Conservation (phyloP, 2,888 invertebrate genomes). For the Clusia tigrina region DNA sequence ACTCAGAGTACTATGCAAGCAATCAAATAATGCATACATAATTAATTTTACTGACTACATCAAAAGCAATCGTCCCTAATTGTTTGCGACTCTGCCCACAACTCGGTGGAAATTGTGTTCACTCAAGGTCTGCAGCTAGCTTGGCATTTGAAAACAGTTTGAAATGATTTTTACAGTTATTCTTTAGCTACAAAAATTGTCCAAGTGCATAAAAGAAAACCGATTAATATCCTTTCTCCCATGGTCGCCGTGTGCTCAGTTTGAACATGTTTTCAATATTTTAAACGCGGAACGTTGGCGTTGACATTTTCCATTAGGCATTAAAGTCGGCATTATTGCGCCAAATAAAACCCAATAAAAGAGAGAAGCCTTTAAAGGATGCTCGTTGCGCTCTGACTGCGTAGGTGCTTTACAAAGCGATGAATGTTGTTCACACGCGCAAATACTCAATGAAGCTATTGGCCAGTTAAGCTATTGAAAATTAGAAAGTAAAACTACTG, state of each 20-base stretch:
- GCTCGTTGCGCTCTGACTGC: neutral
- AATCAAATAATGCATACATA: no score
- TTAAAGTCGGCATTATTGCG: constrained; percentile 9
- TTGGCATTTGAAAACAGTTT: no score
- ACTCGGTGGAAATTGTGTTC: no score
- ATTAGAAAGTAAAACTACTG: constrained; percentile 6
- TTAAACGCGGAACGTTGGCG: constrained; percentile 17
- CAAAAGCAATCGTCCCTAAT: no score
- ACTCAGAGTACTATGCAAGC: no score
- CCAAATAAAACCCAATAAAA: neutral
- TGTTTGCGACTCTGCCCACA: no score
- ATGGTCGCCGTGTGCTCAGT: constrained; percentile 19
- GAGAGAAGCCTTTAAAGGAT: constrained; percentile 7
- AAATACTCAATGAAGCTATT: constrained; percentile 1
- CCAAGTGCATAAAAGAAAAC: neutral
- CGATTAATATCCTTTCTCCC: constrained; percentile 1
- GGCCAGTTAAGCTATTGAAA: neutral
- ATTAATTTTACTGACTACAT: no score
- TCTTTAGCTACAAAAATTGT: no score
- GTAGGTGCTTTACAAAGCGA: neutral
- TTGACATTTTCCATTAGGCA: constrained; percentile 29
- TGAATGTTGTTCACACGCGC: neutral
- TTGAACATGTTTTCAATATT: constrained; percentile 27
- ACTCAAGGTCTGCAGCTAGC: no score
- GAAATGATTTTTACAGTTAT: no score